Percentiles rank a stretch among this genome's conserved stretches.
Conservation (phyloP, 2,888 invertebrate species). For the Erynnis tages region DNA sequence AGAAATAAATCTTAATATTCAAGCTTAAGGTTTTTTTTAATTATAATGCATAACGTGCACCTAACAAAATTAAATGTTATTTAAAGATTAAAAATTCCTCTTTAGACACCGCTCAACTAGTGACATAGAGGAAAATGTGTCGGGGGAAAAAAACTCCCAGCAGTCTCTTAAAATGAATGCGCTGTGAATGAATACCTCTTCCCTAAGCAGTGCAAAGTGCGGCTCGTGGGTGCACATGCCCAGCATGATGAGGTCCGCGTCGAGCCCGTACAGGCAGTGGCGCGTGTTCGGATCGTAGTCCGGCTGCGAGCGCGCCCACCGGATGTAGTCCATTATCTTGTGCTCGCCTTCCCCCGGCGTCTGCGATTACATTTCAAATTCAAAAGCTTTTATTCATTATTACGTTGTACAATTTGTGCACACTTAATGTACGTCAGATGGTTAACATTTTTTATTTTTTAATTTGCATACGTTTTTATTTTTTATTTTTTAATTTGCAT, state of each 20-base stretch:
- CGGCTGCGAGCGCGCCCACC: conserved; percentile 91
- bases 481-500: no score
- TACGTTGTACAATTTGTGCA: background rate
- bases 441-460: no score
- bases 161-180: background rate
- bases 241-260: conserved; percentile 98
- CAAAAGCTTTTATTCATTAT: background rate
- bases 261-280: conserved; percentile 98
- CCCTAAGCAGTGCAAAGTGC: conserved; percentile 95
- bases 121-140: no score
- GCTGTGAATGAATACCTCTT: conserved; percentile 84
- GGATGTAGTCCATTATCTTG: conserved; percentile 99
- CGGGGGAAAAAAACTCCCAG: no score
- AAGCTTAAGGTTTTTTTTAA: no score
- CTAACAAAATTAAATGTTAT: no score
- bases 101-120: no score
- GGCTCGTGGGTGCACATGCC: conserved; percentile 97
- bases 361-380: conserved; percentile 57
- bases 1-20: no score
- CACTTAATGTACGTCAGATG: no score
- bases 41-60: no score
- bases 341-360: conserved; percentile 99
- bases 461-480: no score
- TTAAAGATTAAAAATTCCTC: no score
- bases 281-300: conserved; percentile 94